phyloP scores from a whole-genome alignment of 2,797 vertebrate species.

The Mormyrops boulengeri region DNA sequence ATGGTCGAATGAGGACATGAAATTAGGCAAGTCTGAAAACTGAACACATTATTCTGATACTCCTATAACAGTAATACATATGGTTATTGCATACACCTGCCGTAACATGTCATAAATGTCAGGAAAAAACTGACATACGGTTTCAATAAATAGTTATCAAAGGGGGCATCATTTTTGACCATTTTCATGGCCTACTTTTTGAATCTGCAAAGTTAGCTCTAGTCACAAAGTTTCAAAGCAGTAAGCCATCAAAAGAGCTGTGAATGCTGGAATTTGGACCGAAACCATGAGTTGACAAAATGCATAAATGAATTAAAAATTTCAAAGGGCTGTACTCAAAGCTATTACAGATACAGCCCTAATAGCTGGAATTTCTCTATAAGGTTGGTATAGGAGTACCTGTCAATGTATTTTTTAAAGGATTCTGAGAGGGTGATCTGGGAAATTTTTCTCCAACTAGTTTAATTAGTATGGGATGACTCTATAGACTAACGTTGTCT shows the following conservation, averaged over 20 bases:
- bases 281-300: not conserved
- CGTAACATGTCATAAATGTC: not conserved
- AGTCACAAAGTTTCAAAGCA: not conserved
- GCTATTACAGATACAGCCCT: not conserved
- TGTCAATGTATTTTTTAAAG: not conserved
- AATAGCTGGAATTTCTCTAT: not conserved
- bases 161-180: not conserved
- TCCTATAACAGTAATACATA: not conserved
- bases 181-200: not conserved
- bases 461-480: not conserved
- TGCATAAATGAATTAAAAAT: not conserved
- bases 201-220: not conserved
- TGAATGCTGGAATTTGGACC: not conserved
- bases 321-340: not conserved
- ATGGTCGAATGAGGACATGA: not conserved
- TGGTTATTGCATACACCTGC: not conserved
- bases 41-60: not conserved
- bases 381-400: not conserved
- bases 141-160: not conserved
- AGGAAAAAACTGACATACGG: not conserved
- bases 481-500: not conserved
- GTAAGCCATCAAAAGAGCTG: not conserved
- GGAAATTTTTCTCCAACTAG: not conserved
- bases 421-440: not conserved
- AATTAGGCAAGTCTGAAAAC: not conserved